Percentiles rank a stretch among this genome's conserved stretches.
Evolutionary conservation across 2,888 invertebrate species (phyloP).

Genomic region (Pteria penguin): DNA sequence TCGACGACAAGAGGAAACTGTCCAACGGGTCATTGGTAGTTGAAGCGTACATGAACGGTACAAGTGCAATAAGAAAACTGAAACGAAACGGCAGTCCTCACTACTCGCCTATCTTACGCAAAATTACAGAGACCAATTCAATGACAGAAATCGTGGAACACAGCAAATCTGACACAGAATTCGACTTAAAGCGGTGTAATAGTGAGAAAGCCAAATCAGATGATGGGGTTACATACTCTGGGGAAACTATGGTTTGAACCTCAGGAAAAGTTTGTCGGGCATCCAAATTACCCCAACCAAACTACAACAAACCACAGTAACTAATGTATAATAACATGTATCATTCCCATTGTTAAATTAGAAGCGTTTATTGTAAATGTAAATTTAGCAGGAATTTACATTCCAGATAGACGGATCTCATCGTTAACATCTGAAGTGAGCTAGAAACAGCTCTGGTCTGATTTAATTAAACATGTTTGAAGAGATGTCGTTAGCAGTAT

Average conservation of each 20-base stretch:
- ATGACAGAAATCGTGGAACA: conserved; percentile 60
- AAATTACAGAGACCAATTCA: conserved; percentile 57
- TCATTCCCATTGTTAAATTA: too few relatives aligned
- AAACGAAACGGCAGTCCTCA: conserved; percentile 28
- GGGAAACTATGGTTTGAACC: conserved; percentile 43
- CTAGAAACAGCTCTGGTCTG: too few relatives aligned
- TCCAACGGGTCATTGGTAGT: conserved; percentile 59
- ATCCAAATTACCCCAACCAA: too few relatives aligned
- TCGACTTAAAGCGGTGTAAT: conserved; percentile 51
- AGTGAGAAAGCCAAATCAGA: conserved; percentile 68
- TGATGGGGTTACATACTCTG: conserved; percentile 67
- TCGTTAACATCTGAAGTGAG: too few relatives aligned
- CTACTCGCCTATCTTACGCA: conserved; percentile 32
- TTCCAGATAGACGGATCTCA: too few relatives aligned
- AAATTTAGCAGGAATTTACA: too few relatives aligned
- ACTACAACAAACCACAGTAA: too few relatives aligned
- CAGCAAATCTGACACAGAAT: conserved; percentile 57
- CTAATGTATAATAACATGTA: too few relatives aligned
- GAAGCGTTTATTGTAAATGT: too few relatives aligned
- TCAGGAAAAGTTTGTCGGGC: too few relatives aligned
- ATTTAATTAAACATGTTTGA: too few relatives aligned
- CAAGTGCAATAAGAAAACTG: conserved; percentile 44
- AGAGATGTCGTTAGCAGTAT: too few relatives aligned
- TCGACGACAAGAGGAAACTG: conserved; percentile 51
- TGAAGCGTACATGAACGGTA: conserved; percentile 64